Conservation (phyloP, 2,888 invertebrate genomes). For the Clostera curtula region DNA sequence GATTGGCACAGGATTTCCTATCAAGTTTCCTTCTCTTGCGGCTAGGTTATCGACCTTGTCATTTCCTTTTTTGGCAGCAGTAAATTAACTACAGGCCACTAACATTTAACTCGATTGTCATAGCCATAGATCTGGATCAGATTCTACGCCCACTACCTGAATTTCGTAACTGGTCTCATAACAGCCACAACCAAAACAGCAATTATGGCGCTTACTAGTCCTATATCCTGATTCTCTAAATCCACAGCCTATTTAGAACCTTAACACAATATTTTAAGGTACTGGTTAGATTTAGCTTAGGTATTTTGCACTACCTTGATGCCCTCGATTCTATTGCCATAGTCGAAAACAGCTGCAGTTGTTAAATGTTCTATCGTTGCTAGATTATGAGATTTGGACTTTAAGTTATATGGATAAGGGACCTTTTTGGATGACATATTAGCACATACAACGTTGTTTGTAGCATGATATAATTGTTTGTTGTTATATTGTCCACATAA, state of each 20-base stretch:
- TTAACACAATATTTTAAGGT: constrained; percentile 17
- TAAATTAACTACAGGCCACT: constrained; percentile 21
- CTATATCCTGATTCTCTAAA: constrained; percentile 30
- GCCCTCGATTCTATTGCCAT: constrained; percentile 50
- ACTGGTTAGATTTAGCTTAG: constrained; percentile 12
- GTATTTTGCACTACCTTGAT: constrained; percentile 28
- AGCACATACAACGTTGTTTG: constrained; percentile 16
- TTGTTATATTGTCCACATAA: constrained; percentile 50
- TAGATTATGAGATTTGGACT: constrained; percentile 25
- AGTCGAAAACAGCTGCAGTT: constrained; percentile 17
- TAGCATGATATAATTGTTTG: constrained; percentile 50
- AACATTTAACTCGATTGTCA: constrained; percentile 28
- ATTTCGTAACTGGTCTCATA: constrained; percentile 33
- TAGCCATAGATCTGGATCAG: constrained; percentile 32
- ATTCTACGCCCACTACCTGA: constrained; percentile 34
- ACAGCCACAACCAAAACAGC: constrained; percentile 33
- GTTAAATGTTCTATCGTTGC: constrained; percentile 7
- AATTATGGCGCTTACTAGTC: constrained; percentile 29
- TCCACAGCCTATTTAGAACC: constrained; percentile 7
- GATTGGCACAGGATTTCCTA: too few species aligned
- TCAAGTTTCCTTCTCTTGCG: too few species aligned
- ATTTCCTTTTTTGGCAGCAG: constrained; percentile 20
- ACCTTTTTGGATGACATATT: constrained; percentile 7
- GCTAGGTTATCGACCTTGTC: too few species aligned
- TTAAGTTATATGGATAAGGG: constrained; percentile 21